Evolutionary conservation across 37 sponge, comb jelly and placozoan species (phyloP).

Genomic region (Axinella damicornis): DNA sequence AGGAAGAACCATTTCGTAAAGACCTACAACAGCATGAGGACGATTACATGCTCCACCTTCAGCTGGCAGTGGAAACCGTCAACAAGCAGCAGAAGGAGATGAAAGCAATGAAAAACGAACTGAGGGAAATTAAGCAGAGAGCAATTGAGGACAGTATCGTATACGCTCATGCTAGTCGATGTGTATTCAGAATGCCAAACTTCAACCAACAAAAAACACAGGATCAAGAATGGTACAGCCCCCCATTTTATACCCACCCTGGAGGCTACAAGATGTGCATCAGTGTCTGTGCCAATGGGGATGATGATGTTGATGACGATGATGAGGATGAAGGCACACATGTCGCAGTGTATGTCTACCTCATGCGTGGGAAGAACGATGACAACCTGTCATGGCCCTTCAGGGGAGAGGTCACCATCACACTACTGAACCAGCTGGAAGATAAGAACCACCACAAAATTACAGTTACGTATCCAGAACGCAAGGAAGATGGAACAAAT

Average conservation of each 20-base stretch:
- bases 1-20: neutral
- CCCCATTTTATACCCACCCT: slow-evolving; percentile 6
- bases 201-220: neutral
- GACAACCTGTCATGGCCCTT: slow-evolving; percentile 21
- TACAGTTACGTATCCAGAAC: neutral
- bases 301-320: no score
- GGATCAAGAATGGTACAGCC: slow-evolving; percentile 12
- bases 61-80: slow-evolving; percentile 1
- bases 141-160: no score
- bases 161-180: no score
- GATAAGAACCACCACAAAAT: neutral
- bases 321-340: neutral
- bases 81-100: slow-evolving; percentile 32
- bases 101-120: no score
- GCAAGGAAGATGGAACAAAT: neutral
- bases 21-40: slow-evolving; percentile 29
- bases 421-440: slow-evolving; percentile 15
- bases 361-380: slow-evolving; percentile 29
- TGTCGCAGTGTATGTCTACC: neutral
- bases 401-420: neutral
- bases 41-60: slow-evolving; percentile 1
- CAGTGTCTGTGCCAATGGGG: neutral
- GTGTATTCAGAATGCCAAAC: neutral
- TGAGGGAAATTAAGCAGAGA: no score
- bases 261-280: slow-evolving; percentile 27